Evolutionary conservation across 2,888 invertebrate genomes (phyloP).

Genomic region (Macrophya annulata): DNA sequence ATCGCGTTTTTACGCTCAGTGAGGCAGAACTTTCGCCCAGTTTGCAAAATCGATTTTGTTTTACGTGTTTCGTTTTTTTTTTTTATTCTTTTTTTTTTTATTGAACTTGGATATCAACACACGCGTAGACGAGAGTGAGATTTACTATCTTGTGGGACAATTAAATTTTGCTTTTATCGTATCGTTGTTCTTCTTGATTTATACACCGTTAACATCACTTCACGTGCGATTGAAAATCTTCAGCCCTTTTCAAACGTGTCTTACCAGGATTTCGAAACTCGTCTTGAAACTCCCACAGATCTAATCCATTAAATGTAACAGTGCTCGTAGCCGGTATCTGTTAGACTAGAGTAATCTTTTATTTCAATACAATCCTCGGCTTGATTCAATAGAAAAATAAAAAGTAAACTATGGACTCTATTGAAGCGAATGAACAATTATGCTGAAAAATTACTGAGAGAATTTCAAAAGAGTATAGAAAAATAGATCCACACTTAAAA

Average conservation of each 20-base stretch:
- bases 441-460: background rate
- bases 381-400: background rate
- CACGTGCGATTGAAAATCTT: background rate
- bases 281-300: background rate
- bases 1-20: background rate
- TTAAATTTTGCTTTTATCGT: background rate
- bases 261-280: background rate
- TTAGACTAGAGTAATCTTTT: background rate
- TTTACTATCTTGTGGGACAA: background rate
- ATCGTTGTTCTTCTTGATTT: background rate
- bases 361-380: background rate
- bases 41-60: background rate
- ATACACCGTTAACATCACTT: background rate
- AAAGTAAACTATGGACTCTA: background rate
- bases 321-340: background rate
- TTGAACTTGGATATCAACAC: background rate
- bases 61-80: background rate
- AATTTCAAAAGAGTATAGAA: background rate
- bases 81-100: background rate
- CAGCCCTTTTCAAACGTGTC: background rate
- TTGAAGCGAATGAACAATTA: background rate
- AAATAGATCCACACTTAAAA: background rate
- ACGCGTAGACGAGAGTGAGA: background rate
- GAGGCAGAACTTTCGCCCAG: slow-evolving; percentile 1
- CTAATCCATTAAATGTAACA: background rate